Evolutionary conservation across 2,797 vertebrate species (phyloP), one percentile per base, ranked within the genome.

Genomic region (Crenuchus spilurus): DNA sequence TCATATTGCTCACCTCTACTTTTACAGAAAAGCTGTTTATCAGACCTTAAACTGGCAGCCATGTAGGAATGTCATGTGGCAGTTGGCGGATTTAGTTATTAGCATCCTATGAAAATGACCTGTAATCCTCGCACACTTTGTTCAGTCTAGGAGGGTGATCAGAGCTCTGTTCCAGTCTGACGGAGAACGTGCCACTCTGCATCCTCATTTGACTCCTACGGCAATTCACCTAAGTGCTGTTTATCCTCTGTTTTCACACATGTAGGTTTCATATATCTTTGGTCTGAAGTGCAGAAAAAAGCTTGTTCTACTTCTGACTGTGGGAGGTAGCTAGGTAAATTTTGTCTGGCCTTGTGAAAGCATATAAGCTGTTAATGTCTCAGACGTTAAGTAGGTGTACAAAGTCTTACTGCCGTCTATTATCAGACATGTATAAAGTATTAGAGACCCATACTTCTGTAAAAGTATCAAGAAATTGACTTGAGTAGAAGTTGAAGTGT

Each of bases 281-380:
- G 26, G 33, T 51, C 41, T 52, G 3, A 0, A 42, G 55, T 14
- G 46, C 65, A 35, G 55, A 62, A 68, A 52, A 68, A 62, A 75
- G 58, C 73, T 69, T 63, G 73, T 61, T 74, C 44, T 62, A 35
- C 54, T 33, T 69, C 54, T 52, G 73, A 57, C 64, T 75, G 73
- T 16, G 28, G 24, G 26, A 37, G 28, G 26, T 62, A 61, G 64
- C 55, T 64, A 42, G 22, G 57, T 71, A 11, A 58, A 62, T 78
- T 76, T 70, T 82, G 66, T 68, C 72, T 42, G 55, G 57, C 52
- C 30, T 55, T 69, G 63, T 81, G 7, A 72, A 78, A 75, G 69
- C 42, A 72, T 68, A 72, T 46, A 24, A 67, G 72, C 76, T 66
- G 69, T 75, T 75, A 28, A 68, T 75, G 41, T 64, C 22, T 46